Evolutionary conservation across 1,140 invertebrate species (phyloP).

Genomic region (Trissolcus basalis): DNA sequence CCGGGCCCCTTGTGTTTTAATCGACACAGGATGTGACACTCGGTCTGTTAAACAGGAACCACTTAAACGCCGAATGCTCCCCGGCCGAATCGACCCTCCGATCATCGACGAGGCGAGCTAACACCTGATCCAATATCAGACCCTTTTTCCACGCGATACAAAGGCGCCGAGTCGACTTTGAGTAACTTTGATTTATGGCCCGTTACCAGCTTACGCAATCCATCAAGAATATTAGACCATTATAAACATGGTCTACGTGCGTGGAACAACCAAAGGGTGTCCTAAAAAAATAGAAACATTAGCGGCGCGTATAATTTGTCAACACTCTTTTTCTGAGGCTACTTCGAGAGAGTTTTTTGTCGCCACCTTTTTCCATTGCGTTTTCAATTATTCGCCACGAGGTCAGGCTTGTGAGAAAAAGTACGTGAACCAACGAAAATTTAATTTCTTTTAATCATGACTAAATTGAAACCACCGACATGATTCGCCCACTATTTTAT

Average conservation of each 20-base stretch:
- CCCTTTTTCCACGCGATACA: conserved; percentile 34
- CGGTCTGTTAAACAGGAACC: conserved; percentile 57
- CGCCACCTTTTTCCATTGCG: no score
- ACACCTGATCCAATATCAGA: conserved; percentile 40
- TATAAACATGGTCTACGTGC: background rate
- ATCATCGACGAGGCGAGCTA: conserved; percentile 19
- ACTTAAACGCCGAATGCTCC: conserved; percentile 46
- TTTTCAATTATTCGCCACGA: no score
- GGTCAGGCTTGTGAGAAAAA: no score
- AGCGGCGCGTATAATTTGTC: no score
- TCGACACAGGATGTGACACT: conserved; percentile 59
- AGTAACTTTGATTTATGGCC: conserved; percentile 43
- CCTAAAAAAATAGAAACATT: no score
- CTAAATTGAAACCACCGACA: conserved; percentile 24
- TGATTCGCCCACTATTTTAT: conserved; percentile 13
- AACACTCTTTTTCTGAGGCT: no score
- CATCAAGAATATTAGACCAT: conserved; percentile 15
- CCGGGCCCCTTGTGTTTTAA: conserved; percentile 35
- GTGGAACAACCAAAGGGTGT: background rate
- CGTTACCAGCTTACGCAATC: conserved; percentile 26
- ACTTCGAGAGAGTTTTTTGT: no score
- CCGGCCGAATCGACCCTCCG: conserved; percentile 37
- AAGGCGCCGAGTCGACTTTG: conserved; percentile 38
- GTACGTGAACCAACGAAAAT: no score
- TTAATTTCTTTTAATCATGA: no score